A percentile compares a stretch with the other conserved stretches of the same genome.
phyloP scores from a whole-genome alignment of 2,888 invertebrate species.

The Cerastoderma edule region DNA sequence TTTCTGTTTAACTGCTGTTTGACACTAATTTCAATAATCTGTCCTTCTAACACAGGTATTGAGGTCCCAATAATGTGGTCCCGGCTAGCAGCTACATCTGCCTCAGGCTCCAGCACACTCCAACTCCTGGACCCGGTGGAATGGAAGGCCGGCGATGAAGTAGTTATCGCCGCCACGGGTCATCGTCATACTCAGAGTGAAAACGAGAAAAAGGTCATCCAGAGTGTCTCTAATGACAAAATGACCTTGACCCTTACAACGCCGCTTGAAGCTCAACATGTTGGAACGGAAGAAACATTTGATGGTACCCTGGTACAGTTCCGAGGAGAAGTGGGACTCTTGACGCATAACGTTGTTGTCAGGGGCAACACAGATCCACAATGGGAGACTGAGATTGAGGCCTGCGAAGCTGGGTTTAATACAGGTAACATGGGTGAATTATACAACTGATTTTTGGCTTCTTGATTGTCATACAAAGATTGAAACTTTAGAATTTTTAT shows the following conservation, averaged over 20 bases:
- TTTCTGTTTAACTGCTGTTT: too few species aligned
- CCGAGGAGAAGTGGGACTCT: constrained; percentile 79
- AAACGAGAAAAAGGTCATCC: constrained; percentile 75
- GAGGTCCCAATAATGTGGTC: constrained; percentile 61
- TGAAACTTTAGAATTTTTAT: too few species aligned
- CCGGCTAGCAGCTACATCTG: constrained; percentile 56
- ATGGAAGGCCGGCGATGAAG: constrained; percentile 72
- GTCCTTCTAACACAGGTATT: constrained; percentile 49
- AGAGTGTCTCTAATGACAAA: constrained; percentile 68
- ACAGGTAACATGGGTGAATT: too few species aligned
- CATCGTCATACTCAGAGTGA: constrained; percentile 75
- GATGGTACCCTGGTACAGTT: constrained; percentile 69
- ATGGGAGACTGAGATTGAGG: constrained; percentile 77
- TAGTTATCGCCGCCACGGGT: constrained; percentile 81
- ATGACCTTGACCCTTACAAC: constrained; percentile 72
- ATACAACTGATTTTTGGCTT: too few species aligned
- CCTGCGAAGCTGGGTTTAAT: constrained; percentile 80
- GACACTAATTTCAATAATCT: too few species aligned
- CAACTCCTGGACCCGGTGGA: constrained; percentile 51
- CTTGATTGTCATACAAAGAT: too few species aligned
- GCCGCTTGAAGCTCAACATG: constrained; percentile 70
- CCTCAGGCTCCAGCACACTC: constrained; percentile 40
- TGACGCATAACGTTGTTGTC: constrained; percentile 79
- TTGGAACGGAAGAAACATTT: constrained; percentile 70
- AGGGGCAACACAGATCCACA: constrained; percentile 73